Percentiles rank a stretch among this genome's conserved stretches.
Evolutionary conservation across 2,888 invertebrate genomes (phyloP).

Genomic region (Drosophila putrida): DNA sequence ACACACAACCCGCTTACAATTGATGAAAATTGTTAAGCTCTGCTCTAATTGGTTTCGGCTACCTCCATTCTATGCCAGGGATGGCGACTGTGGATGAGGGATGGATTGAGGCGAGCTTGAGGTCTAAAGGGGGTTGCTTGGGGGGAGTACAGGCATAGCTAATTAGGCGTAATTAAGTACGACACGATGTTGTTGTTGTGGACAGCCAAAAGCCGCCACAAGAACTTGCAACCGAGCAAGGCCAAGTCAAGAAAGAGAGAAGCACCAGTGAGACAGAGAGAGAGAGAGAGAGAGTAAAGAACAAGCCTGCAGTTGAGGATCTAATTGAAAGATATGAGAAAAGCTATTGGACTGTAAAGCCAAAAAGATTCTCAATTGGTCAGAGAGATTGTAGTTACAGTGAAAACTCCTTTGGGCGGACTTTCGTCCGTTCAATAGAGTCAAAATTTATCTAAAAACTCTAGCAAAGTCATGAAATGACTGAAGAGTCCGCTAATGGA

Average conservation of each 20-base stretch:
- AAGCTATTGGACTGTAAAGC: background rate
- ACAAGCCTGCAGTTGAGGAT: conserved; percentile 31
- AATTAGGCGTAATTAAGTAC: conserved; percentile 68
- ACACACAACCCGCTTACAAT: conserved; percentile 54
- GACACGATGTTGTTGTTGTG: conserved; percentile 35
- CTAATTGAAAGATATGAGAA: conserved; percentile 50
- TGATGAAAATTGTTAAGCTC: conserved; percentile 71
- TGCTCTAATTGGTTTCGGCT: conserved; percentile 69
- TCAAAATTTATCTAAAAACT: no score
- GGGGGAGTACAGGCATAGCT: conserved; percentile 49
- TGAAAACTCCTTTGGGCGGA: no score
- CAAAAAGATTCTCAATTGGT: conserved; percentile 25
- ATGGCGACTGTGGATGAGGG: background rate
- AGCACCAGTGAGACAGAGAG: background rate
- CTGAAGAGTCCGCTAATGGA: no score
- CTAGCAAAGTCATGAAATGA: no score
- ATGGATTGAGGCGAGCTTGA: no score
- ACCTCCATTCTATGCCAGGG: conserved; percentile 39
- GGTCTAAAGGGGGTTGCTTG: background rate
- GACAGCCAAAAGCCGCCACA: conserved; percentile 11
- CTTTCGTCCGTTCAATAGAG: no score
- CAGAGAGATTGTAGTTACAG: background rate
- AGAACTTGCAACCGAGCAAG: conserved; percentile 44
- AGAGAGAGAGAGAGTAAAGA: background rate
- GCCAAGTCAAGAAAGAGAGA: conserved; percentile 22